Percentiles rank a stretch among this genome's conserved stretches.
Evolutionary conservation across 1,140 invertebrate genomes (phyloP).

Genomic region (Uloborus diversus): DNA sequence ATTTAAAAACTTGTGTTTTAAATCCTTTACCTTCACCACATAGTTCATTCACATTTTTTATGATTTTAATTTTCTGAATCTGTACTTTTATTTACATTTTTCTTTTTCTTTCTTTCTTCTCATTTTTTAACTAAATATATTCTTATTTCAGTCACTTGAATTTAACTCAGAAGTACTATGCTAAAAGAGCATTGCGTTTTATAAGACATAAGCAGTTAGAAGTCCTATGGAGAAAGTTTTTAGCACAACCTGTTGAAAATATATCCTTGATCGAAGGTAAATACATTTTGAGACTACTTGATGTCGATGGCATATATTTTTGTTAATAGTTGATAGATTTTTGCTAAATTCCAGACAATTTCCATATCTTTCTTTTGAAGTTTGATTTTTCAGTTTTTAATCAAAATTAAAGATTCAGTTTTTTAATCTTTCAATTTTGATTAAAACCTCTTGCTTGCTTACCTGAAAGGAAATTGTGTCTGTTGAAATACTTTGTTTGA

Average conservation of each 20-base stretch:
- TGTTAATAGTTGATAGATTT: background rate
- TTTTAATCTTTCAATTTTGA: background rate
- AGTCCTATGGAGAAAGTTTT: conserved; percentile 66
- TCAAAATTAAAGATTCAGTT: too few relatives aligned
- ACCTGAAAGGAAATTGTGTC: background rate
- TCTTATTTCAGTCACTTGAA: conserved; percentile 67
- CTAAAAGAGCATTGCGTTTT: conserved; percentile 69
- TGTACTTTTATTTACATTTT: too few relatives aligned
- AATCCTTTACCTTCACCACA: background rate
- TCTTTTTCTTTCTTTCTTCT: background rate
- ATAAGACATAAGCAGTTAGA: conserved; percentile 67
- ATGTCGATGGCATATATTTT: background rate
- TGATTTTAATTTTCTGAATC: too few relatives aligned
- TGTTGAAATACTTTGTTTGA: background rate
- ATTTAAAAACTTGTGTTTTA: background rate
- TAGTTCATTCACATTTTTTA: too few relatives aligned
- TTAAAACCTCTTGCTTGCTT: background rate
- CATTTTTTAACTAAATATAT: background rate
- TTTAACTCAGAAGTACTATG: conserved; percentile 73
- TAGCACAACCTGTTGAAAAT: conserved; percentile 38
- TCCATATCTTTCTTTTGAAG: too few relatives aligned
- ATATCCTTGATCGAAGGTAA: conserved; percentile 11
- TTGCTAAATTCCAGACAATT: too few relatives aligned
- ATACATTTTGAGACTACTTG: background rate
- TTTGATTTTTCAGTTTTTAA: background rate